A percentile compares a stretch with the other conserved stretches of the same genome.
Evolutionary conservation across 2,888 invertebrate genomes (phyloP).

Genomic region (Cephus pulcher): DNA sequence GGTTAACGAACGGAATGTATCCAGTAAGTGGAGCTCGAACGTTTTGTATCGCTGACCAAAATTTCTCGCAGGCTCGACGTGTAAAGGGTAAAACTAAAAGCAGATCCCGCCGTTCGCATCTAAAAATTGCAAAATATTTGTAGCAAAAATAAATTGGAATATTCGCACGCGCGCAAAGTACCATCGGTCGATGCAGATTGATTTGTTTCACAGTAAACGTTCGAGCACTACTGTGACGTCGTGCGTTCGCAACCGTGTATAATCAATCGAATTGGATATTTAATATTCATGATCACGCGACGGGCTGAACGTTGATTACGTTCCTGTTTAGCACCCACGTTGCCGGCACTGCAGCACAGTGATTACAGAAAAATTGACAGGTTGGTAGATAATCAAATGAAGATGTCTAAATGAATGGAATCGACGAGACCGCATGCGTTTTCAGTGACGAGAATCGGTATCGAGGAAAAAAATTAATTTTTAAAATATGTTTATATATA

Average conservation of each 20-base stretch:
- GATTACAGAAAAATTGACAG: neutral
- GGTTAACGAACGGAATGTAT: neutral
- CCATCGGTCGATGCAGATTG: neutral
- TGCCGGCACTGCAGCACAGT: neutral
- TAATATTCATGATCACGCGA: neutral
- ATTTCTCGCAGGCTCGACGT: neutral
- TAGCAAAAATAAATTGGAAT: neutral
- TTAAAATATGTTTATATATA: neutral
- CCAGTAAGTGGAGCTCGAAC: neutral
- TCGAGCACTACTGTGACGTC: neutral
- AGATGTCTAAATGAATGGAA: neutral
- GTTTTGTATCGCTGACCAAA: neutral
- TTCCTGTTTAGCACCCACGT: neutral
- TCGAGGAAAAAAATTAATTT: neutral
- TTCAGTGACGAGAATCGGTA: neutral
- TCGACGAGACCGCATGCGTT: neutral
- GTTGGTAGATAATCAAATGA: neutral
- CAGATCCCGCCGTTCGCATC: too few species aligned
- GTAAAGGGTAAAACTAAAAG: too few species aligned
- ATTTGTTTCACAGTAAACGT: neutral
- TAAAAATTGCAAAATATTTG: neutral
- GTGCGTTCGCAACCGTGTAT: neutral
- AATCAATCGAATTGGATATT: neutral
- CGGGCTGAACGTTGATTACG: neutral
- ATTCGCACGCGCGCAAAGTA: neutral